phyloP scores from a whole-genome alignment of 92 coral and sea anemone species.

The Isaurus tuberculatus region DNA sequence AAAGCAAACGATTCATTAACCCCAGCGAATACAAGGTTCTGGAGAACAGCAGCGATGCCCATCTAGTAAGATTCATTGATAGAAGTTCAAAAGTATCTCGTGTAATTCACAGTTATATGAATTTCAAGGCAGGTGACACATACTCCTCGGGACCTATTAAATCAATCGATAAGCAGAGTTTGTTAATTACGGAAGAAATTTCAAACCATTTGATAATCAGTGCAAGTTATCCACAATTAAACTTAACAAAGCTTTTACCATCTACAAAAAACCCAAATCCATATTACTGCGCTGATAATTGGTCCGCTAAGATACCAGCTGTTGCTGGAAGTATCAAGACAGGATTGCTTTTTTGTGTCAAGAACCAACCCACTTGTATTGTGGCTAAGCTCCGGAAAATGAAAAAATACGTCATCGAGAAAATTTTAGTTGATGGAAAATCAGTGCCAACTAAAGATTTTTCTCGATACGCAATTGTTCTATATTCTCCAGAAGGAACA shows the following conservation, averaged over 20 bases:
- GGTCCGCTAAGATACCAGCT: constrained; percentile 18
- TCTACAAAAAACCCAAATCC: constrained; percentile 29
- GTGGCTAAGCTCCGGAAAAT: not conserved
- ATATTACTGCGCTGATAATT: constrained; percentile 31
- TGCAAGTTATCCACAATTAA: constrained; percentile 27
- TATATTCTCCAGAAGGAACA: constrained; percentile 10
- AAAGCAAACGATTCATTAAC: not conserved
- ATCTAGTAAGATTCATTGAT: constrained; percentile 4
- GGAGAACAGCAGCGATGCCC: constrained; percentile 18
- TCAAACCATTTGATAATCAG: constrained; percentile 10
- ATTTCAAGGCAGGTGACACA: constrained; percentile 26
- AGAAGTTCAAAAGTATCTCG: constrained; percentile 1
- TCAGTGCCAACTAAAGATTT: not conserved
- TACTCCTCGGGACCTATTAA: constrained; percentile 22
- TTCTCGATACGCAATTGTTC: constrained; percentile 1
- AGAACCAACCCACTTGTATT: constrained; percentile 2
- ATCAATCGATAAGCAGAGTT: constrained; percentile 14
- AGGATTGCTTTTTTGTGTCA: constrained; percentile 16
- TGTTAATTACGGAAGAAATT: constrained; percentile 21
- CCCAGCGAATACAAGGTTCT: not conserved
- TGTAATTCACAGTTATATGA: constrained; percentile 24
- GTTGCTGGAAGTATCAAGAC: constrained; percentile 13
- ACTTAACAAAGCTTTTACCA: constrained; percentile 14
- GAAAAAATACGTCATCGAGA: not conserved
- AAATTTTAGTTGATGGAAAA: not conserved